These are phyloP conservation scores for Neodiprion lecontei DNA, from an alignment of 1,140 invertebrate species.

Conservation along the genomic window DNA sequence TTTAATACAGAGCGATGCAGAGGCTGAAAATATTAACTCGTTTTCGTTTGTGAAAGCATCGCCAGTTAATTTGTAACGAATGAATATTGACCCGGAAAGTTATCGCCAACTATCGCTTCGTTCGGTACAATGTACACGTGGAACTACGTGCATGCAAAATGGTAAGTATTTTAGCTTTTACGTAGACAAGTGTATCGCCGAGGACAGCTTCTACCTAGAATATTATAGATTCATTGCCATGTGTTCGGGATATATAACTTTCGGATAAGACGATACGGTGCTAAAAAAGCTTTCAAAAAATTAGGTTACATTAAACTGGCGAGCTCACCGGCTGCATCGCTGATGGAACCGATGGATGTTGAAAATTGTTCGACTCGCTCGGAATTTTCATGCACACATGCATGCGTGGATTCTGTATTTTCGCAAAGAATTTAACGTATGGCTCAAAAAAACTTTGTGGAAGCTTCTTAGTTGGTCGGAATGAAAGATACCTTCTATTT, in stretches of 20 bases:
- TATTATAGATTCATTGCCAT: not conserved
- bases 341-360: not conserved
- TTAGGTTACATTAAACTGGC: not conserved
- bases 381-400: not conserved
- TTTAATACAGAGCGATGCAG: too few species aligned
- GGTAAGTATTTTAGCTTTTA: not conserved
- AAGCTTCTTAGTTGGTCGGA: not conserved
- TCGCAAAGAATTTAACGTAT: not conserved
- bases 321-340: not conserved
- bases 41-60: too few species aligned
- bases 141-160: not conserved
- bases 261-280: not conserved
- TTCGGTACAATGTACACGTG: too few species aligned
- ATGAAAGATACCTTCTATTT: not conserved
- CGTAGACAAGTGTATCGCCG: not conserved
- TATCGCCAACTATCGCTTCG: not conserved
- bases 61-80: not conserved
- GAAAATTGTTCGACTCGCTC: not conserved
- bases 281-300: conserved; percentile 5
- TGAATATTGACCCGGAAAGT: conserved; percentile 3
- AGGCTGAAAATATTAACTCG: too few species aligned
- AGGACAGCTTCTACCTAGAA: not conserved
- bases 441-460: not conserved
- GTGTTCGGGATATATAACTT: not conserved
- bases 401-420: not conserved